Evolutionary conservation across 1,140 invertebrate species (phyloP).

Genomic region (Drosophila seguyi): DNA sequence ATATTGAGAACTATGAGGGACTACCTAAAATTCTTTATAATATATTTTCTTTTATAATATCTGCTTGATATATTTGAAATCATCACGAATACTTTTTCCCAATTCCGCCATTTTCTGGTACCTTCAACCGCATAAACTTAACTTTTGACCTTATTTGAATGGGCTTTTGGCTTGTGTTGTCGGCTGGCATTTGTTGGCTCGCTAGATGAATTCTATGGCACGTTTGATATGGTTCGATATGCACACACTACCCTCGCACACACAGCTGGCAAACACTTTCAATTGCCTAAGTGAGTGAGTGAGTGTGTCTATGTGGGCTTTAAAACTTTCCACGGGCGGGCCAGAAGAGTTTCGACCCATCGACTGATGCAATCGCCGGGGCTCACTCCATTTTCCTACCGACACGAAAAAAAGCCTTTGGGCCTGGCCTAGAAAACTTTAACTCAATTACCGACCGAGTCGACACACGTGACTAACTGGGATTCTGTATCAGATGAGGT

Average conservation of each 20-base stretch:
- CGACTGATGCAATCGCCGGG: constrained; percentile 69
- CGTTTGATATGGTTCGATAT: constrained; percentile 50
- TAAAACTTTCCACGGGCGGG: constrained; percentile 63
- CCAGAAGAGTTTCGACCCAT: constrained; percentile 44
- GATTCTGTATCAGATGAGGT: constrained; percentile 47
- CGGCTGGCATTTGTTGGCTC: constrained; percentile 44
- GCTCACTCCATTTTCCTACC: constrained; percentile 18
- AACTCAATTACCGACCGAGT: constrained; percentile 72
- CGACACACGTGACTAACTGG: constrained; percentile 73
- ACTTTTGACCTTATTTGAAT: constrained; percentile 25
- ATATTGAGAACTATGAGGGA: too few species aligned
- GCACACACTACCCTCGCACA: constrained; percentile 25
- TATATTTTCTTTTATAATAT: not conserved
- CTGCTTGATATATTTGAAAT: rapidly evolving
- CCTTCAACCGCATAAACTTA: constrained; percentile 43
- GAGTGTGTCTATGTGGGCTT: constrained; percentile 39
- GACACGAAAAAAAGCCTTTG: constrained; percentile 46
- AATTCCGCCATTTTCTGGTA: constrained; percentile 7
- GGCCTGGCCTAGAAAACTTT: constrained; percentile 79
- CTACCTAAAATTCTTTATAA: not conserved
- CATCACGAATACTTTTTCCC: not conserved
- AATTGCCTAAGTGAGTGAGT: constrained; percentile 18
- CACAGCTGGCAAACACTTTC: constrained; percentile 52
- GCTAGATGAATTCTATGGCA: constrained; percentile 56
- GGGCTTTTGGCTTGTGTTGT: constrained; percentile 21